Conservation (phyloP, 2,888 invertebrate species). For the Drosophila trichaetosa region DNA sequence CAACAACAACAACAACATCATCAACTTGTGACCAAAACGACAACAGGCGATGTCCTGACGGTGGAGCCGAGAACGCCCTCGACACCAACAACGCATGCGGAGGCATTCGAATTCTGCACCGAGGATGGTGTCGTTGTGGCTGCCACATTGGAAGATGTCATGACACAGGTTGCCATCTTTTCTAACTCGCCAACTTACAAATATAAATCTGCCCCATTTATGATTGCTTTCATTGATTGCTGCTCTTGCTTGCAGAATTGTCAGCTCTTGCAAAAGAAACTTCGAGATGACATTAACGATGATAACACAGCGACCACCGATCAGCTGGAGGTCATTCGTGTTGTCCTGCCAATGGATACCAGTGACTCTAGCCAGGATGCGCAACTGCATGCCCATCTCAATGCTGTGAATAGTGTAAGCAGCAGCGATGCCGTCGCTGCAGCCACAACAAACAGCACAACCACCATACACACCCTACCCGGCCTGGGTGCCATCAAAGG, state of each 20-base stretch:
- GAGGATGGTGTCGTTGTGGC: slow-evolving; percentile 75
- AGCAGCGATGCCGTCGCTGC: slow-evolving; percentile 52
- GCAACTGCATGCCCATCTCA: slow-evolving; percentile 67
- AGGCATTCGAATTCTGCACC: slow-evolving; percentile 71
- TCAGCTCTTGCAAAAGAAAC: slow-evolving; percentile 80
- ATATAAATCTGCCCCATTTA: background rate
- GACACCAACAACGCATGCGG: slow-evolving; percentile 46
- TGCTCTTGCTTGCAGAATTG: slow-evolving; percentile 62
- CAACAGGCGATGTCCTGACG: slow-evolving; percentile 51
- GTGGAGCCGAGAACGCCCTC: slow-evolving; percentile 55
- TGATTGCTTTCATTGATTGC: slow-evolving; percentile 22
- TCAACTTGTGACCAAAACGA: slow-evolving; percentile 27
- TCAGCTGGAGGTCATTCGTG: slow-evolving; percentile 82
- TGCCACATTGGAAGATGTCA: slow-evolving; percentile 79
- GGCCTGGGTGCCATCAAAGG: slow-evolving; percentile 80
- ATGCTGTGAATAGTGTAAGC: slow-evolving; percentile 56
- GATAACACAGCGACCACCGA: slow-evolving; percentile 35
- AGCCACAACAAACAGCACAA: slow-evolving; percentile 35
- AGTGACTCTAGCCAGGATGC: slow-evolving; percentile 83
- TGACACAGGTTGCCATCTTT: slow-evolving; percentile 75
- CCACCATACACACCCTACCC: slow-evolving; percentile 72
- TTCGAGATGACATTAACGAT: slow-evolving; percentile 66
- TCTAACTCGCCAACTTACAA: no score
- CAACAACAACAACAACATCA: slow-evolving; percentile 31
- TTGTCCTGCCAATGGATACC: slow-evolving; percentile 83